Evolutionary conservation across 2,113 vertebrate species (phyloP).

Genomic region (Pagrus major): DNA sequence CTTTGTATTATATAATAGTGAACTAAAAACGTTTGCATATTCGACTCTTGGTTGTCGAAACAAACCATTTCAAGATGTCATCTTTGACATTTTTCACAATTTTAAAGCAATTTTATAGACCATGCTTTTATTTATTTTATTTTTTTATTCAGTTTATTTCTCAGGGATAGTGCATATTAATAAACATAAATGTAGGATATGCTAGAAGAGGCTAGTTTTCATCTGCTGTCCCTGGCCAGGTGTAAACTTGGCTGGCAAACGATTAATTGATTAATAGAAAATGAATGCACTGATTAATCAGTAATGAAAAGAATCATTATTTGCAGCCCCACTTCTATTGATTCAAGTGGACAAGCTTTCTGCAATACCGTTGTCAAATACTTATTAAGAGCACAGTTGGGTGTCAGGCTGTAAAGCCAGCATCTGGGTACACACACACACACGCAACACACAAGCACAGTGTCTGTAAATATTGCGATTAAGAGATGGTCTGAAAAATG

Average conservation of each 20-base stretch:
- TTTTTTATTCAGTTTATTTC: too few relatives aligned
- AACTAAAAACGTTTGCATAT: not conserved
- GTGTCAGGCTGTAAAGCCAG: slow-evolving; percentile 50
- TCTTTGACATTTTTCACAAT: not conserved
- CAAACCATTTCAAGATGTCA: not conserved
- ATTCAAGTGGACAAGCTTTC: slow-evolving; percentile 13
- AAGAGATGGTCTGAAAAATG: slow-evolving; percentile 35
- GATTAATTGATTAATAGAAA: not conserved
- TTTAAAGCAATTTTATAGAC: not conserved
- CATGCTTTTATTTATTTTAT: not conserved
- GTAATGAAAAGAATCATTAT: not conserved
- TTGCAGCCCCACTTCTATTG: not conserved
- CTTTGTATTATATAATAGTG: not conserved
- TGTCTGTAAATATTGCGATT: slow-evolving; percentile 25
- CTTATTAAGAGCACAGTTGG: slow-evolving; percentile 45
- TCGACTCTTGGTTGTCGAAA: not conserved
- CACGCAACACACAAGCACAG: not conserved
- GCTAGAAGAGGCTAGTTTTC: too few relatives aligned
- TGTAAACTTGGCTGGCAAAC: too few relatives aligned
- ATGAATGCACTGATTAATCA: not conserved
- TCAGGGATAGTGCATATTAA: too few relatives aligned
- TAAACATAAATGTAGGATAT: too few relatives aligned
- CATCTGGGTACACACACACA: slow-evolving; percentile 8
- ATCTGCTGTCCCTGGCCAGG: too few relatives aligned
- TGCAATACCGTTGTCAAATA: slow-evolving; percentile 17